Conservation (phyloP, 2,113 vertebrate species). For the Takifugu flavidus region DNA sequence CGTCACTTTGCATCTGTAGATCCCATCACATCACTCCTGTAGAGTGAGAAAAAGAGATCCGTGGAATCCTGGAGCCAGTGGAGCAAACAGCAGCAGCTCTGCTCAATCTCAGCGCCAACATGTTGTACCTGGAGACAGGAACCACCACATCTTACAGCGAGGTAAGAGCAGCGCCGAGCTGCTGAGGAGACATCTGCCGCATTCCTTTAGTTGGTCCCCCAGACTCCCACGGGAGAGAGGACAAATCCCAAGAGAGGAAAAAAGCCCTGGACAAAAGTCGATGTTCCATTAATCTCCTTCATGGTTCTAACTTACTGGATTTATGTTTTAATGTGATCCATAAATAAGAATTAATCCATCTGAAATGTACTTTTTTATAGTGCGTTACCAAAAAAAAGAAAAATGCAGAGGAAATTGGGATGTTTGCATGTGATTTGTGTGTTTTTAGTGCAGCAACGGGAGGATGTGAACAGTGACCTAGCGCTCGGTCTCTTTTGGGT, state of each 20-base stretch:
- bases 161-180: constrained; percentile 78
- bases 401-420: too few relatives aligned
- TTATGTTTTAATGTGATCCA: not conserved
- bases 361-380: too few relatives aligned
- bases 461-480: constrained; percentile 66
- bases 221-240: not conserved
- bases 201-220: constrained; percentile 1
- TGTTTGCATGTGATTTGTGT: constrained; percentile 15
- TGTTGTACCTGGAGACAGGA: constrained; percentile 99
- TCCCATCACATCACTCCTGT: constrained; percentile 66
- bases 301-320: not conserved
- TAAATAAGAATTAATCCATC: too few relatives aligned
- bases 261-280: constrained; percentile 1
- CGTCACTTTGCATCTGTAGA: constrained; percentile 76
- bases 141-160: constrained; percentile 92
- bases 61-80: constrained; percentile 96
- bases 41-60: constrained; percentile 83
- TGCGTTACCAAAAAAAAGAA: too few relatives aligned
- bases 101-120: constrained; percentile 98
- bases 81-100: constrained; percentile 92
- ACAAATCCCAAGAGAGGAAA: not conserved
- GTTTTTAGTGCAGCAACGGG: constrained; percentile 13
- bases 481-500: constrained; percentile 29
- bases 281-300: too few relatives aligned
- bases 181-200: not conserved